phyloP scores from a whole-genome alignment of 2,888 invertebrate species.

The Drosophila mulleri region DNA sequence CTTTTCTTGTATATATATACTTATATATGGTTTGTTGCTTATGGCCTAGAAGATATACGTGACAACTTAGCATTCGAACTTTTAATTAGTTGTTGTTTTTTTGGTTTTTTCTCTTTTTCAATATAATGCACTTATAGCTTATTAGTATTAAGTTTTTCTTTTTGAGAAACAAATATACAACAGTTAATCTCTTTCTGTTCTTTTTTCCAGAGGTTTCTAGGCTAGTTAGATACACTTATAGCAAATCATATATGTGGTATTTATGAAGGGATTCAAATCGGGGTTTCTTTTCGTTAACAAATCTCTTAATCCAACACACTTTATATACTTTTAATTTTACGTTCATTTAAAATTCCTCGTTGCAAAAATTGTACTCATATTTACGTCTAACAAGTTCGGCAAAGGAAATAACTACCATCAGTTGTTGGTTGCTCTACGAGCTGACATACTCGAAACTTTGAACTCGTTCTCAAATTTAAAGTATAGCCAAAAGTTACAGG shows the following conservation, averaged over 20 bases:
- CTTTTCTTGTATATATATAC: constrained; percentile 36
- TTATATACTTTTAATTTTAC: constrained; percentile 15
- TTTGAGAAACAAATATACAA: constrained; percentile 58
- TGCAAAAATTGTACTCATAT: constrained; percentile 77
- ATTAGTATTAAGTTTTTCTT: constrained; percentile 31
- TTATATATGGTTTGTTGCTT: constrained; percentile 46
- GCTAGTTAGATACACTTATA: constrained; percentile 6
- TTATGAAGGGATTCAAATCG: constrained; percentile 11
- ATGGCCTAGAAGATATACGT: constrained; percentile 71
- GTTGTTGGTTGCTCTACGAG: constrained; percentile 45
- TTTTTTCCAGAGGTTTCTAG: constrained; percentile 14
- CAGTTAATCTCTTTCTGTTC: constrained; percentile 27
- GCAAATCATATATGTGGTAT: constrained; percentile 11
- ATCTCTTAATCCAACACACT: constrained; percentile 28
- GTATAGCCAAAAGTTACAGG: constrained; percentile 32
- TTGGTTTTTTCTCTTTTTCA: constrained; percentile 25
- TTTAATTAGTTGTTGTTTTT: constrained; percentile 28
- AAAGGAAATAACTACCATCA: constrained; percentile 22
- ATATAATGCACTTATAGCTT: constrained; percentile 77
- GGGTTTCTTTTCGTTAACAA: constrained; percentile 27
- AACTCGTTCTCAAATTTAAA: constrained; percentile 18
- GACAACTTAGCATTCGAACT: constrained; percentile 65
- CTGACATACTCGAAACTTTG: constrained; percentile 17
- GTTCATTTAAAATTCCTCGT: constrained; percentile 73
- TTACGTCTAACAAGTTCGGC: constrained; percentile 55